phyloP scores from a whole-genome alignment of 2,888 invertebrate species.

The Caenorhabditis sp. region DNA sequence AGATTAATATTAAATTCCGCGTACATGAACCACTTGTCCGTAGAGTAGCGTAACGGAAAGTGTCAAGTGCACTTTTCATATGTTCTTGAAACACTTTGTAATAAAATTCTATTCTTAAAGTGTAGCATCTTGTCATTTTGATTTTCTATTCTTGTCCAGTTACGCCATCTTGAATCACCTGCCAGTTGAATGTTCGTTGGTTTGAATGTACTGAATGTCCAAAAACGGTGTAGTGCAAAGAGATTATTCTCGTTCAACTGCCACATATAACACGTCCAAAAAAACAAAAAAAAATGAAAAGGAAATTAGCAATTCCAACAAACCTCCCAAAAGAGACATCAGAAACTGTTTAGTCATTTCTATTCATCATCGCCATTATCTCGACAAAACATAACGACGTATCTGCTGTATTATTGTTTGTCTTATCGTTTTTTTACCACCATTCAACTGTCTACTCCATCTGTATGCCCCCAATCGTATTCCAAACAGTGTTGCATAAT shows the following conservation, averaged over 20 bases:
- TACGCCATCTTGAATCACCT: too few relatives aligned
- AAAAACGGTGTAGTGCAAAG: too few relatives aligned
- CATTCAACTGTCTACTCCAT: constrained; percentile 12
- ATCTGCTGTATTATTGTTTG: constrained; percentile 23
- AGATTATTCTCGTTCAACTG: too few relatives aligned
- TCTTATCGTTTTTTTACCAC: constrained; percentile 27
- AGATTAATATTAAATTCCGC: background rate
- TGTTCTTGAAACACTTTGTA: background rate
- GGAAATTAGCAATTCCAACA: too few relatives aligned
- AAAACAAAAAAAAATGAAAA: too few relatives aligned
- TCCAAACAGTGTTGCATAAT: background rate
- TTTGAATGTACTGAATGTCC: too few relatives aligned
- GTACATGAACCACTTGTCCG: background rate
- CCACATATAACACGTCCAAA: too few relatives aligned
- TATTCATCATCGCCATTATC: background rate
- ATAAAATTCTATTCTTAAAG: too few relatives aligned
- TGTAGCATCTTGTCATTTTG: too few relatives aligned
- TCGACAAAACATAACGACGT: background rate
- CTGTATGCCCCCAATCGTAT: background rate
- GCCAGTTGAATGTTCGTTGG: too few relatives aligned
- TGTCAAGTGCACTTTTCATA: background rate
- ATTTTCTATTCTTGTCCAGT: too few relatives aligned
- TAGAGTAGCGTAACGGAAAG: background rate
- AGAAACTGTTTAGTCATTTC: background rate
- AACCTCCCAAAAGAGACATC: too few relatives aligned